A percentile compares a stretch with the other conserved stretches of the same genome.
These are phyloP conservation scores for Lordiphosa collinella DNA, from an alignment of 1,140 invertebrate genomes.

Conservation along the genomic window DNA sequence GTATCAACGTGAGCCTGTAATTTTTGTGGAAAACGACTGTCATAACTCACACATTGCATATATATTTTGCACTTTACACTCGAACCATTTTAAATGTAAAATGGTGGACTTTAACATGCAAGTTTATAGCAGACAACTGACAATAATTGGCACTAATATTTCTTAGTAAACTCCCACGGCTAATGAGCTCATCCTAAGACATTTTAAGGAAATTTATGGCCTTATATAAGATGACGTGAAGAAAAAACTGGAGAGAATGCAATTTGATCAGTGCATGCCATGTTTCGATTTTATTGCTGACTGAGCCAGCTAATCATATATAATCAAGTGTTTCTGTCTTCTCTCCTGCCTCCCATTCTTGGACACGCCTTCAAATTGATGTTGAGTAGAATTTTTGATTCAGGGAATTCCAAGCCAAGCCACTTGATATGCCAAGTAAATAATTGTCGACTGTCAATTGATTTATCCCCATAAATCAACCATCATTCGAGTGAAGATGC, in stretches of 20 bases:
- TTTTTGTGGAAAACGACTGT: not conserved
- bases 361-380: too few relatives aligned
- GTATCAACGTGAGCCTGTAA: conserved; percentile 5
- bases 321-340: conserved; percentile 33
- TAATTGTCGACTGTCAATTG: too few relatives aligned
- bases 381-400: not conserved
- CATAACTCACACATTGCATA: conserved; percentile 35
- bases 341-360: too few relatives aligned
- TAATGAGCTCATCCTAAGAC: conserved; percentile 29
- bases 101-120: conserved; percentile 33
- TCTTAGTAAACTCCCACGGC: conserved; percentile 18
- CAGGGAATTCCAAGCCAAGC: too few relatives aligned
- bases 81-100: not conserved
- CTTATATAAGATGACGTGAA: conserved; percentile 3
- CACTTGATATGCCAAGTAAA: too few relatives aligned
- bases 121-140: conserved; percentile 10
- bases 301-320: conserved; percentile 50
- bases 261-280: conserved; percentile 1
- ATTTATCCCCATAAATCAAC: too few relatives aligned
- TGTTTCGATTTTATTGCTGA: conserved; percentile 48
- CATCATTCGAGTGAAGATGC: conserved; percentile 9
- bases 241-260: not conserved
- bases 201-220: not conserved
- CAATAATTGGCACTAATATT: conserved; percentile 2
- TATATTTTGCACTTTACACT: conserved; percentile 24